Evolutionary conservation across 2,113 vertebrate genomes (phyloP).

Genomic region (Gnathonemus echidnorhynchus): DNA sequence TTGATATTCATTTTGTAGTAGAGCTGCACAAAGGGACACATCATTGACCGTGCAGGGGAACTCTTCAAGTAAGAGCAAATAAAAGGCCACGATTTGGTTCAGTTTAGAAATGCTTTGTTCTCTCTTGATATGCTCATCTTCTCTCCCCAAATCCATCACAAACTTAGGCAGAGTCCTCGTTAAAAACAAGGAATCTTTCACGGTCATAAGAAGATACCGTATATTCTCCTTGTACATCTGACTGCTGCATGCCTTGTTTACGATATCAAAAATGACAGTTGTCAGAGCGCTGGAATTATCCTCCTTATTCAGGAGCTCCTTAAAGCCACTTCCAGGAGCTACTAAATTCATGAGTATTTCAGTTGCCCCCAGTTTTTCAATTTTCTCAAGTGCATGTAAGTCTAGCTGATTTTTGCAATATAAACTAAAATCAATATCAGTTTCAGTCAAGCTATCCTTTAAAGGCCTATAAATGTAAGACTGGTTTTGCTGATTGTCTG

Average conservation of each 20-base stretch:
- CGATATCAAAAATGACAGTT: constrained; percentile 21
- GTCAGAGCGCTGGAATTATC: background rate
- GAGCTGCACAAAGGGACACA: constrained; percentile 19
- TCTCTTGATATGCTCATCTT: constrained; percentile 2
- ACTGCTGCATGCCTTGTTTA: constrained; percentile 25
- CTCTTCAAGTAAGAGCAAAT: constrained; percentile 10
- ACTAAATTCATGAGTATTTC: constrained; percentile 29
- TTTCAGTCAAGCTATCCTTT: background rate
- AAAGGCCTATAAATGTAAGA: background rate
- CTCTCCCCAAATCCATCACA: constrained; percentile 15
- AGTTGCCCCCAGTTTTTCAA: constrained; percentile 18
- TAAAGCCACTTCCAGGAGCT: constrained; percentile 29
- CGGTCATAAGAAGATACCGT: constrained; percentile 20
- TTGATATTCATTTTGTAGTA: constrained; percentile 14
- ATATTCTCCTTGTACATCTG: constrained; percentile 21
- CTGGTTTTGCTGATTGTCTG: constrained; percentile 9
- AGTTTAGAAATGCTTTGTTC: constrained; percentile 10
- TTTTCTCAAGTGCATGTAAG: constrained; percentile 11
- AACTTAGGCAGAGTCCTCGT: constrained; percentile 23
- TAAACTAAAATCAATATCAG: background rate
- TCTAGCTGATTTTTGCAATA: constrained; percentile 10
- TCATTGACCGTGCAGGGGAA: constrained; percentile 28
- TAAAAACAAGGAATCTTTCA: constrained; percentile 28
- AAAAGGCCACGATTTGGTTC: constrained; percentile 18
- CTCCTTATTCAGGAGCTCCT: constrained; percentile 21